phyloP scores from a whole-genome alignment of 2,113 vertebrate species.

The Lipophrys pholis region DNA sequence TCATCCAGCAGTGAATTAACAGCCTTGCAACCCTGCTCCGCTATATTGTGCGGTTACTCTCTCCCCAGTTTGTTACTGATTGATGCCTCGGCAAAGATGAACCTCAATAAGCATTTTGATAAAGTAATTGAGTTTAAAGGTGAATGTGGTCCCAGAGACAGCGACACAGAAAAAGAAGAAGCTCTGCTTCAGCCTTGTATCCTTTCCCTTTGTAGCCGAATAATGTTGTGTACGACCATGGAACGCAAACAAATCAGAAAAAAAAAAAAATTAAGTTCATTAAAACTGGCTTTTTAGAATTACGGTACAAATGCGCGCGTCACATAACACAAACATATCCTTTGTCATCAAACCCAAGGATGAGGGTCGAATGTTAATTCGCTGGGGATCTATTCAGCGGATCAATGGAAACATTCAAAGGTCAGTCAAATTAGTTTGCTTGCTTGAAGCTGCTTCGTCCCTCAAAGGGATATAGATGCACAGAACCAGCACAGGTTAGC shows the following conservation, averaged over 20 bases:
- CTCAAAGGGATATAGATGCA: conserved; percentile 32
- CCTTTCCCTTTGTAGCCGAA: conserved; percentile 25
- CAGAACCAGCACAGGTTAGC: conserved; percentile 15
- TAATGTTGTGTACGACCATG: conserved; percentile 1
- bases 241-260: conserved; percentile 31
- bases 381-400: conserved; percentile 32
- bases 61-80: conserved; percentile 22
- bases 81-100: conserved; percentile 16
- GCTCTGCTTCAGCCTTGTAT: conserved; percentile 11
- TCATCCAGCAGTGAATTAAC: conserved; percentile 14
- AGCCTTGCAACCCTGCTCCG: conserved; percentile 17
- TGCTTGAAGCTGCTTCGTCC: conserved; percentile 9
- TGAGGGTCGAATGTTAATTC: conserved; percentile 41
- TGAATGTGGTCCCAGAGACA: conserved; percentile 38
- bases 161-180: background rate
- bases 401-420: conserved; percentile 54
- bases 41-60: conserved; percentile 25
- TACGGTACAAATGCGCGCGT: background rate
- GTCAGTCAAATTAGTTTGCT: conserved; percentile 56
- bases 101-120: conserved; percentile 39
- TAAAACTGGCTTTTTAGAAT: conserved; percentile 11
- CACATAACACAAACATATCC: conserved; percentile 43
- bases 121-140: conserved; percentile 68
- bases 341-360: conserved; percentile 25
- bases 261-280: conserved; percentile 8